Percentiles rank a stretch among this genome's conserved stretches.
These are phyloP conservation scores for Psilopogon haemacephalus DNA, from an alignment of 2,113 vertebrate species.

Conservation along the genomic window DNA sequence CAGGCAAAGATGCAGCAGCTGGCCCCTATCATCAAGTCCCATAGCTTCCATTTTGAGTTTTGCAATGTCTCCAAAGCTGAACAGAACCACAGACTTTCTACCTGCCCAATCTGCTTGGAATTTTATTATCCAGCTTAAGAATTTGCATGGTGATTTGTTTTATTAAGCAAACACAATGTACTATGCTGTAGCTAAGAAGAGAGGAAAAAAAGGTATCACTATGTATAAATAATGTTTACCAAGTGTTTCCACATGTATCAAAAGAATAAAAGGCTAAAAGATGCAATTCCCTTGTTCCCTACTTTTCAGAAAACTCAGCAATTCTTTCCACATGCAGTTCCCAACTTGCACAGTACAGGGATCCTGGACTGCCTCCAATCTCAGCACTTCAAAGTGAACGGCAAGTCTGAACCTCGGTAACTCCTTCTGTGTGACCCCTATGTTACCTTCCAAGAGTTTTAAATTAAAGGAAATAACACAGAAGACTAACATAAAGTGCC, in stretches of 20 bases:
- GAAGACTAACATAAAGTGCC: neutral
- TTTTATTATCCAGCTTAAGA: neutral
- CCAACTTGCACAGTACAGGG: neutral
- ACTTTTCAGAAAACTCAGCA: slow-evolving; percentile 22
- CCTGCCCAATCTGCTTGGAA: neutral
- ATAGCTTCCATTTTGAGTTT: neutral
- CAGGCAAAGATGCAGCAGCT: neutral
- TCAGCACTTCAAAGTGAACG: neutral
- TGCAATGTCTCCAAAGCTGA: neutral
- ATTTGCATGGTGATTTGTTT: neutral
- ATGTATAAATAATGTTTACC: neutral
- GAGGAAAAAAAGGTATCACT: neutral
- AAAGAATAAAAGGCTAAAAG: neutral
- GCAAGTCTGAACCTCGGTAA: slow-evolving; percentile 1
- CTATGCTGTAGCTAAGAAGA: neutral
- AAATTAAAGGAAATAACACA: slow-evolving; percentile 45
- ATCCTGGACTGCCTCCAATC: slow-evolving; percentile 12
- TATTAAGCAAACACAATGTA: neutral
- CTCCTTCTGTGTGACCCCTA: neutral
- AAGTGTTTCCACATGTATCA: neutral
- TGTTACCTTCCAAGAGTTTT: neutral
- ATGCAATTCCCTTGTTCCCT: neutral
- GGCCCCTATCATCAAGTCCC: neutral
- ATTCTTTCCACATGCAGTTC: neutral
- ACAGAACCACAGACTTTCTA: neutral